Base-by-base conservation (phyloP, 2,797 vertebrate species). In the Coregonus ussuriensis region DNA sequence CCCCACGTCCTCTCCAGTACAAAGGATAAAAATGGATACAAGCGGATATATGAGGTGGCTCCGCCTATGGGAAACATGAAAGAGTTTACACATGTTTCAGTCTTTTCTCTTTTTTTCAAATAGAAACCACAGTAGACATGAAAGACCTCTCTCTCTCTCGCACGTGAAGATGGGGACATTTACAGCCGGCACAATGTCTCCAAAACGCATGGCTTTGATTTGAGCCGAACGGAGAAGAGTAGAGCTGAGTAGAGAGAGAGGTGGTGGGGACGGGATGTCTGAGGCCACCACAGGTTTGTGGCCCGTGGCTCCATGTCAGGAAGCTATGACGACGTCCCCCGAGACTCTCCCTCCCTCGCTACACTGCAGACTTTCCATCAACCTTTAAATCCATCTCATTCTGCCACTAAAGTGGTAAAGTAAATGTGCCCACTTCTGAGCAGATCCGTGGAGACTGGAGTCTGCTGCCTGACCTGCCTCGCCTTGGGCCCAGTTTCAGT, bases 41-140 rank as follows among this genome's bases (percentile, higher is more conserved):
- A 85, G 79, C 80, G 80, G 87, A 89, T 85, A 82, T 82, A 93
- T 95, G 95, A 95, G 95, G 95, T 95, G 96, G 96, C 94, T 95
- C 95, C 94, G 95, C 96, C 96, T 96, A 95, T 96, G 96, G 95
- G 94, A 95, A 94, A 96, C 96, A 97, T 95, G 94, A 96, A 92
- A 92, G 94, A 91, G 91, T 95, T 96, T 95, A 94, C 95, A 97
- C 93, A 94, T 96, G 18, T 25, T 35, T 59, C 33, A 1, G 9
- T 47, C 9, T 47, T 3, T 47, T 47, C 41, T 47, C 33, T 70
- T 15, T 63, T 52, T 41, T 66, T 70, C 9, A 29, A 35, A 29
- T 15, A 14, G 25, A 81, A 83, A 83, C 77, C 87, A 85, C 84
- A 85, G 84, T 82, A 85, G 77, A 88, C 85, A 76, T 86, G 85